Base-by-base conservation (phyloP, 2,888 invertebrate species). In the Nomada hirtipes region DNA sequence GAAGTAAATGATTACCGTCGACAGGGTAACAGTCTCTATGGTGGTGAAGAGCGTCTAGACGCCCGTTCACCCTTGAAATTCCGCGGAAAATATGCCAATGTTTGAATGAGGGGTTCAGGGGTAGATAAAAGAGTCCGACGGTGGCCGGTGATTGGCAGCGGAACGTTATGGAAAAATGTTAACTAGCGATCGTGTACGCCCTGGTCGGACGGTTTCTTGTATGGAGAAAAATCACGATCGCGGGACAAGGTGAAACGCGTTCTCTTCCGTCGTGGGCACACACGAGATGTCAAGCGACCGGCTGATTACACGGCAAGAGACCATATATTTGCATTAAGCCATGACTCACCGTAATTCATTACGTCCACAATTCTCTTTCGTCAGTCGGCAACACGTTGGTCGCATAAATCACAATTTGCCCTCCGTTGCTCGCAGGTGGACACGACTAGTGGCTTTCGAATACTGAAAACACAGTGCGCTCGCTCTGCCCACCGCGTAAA, bases 321-420 rank as follows among this genome's bases (percentile, higher is more conserved):
- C 76, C 86, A 88, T 88, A 86, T 88, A 88, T 88, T 88, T 81
- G 76, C 83, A 88, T 88, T 88, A 88, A 78, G 60, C 74, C 72
- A 68, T 75, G 75, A 85, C 69, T 81, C 76, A 78, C 78, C 79
- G 81, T 88, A 88, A 88, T 77, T 88, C 88, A 82, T 88, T 88
- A 84, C 80, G 79, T 79, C 78, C 79, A 79, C 86, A 86, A 88
- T 88, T 86, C 88, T 88, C 88, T 87, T 88, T 88, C 86, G 85
- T 86, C 86, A 85, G 83, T 60, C 80, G 75, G 80, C 71, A 76
- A 79, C 82, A 71, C 61, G 79, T 70, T 69, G 70, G 57, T 23
- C 72, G 71, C 80, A 88, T 86, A 88, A 88, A 88, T 88, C 88
- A 88, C 85, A 87, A 88, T 88, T 88, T 88, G 85, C 79, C 76